Evolutionary conservation across 1,140 invertebrate species (phyloP).

Genomic region (Polypedilum pembai): DNA sequence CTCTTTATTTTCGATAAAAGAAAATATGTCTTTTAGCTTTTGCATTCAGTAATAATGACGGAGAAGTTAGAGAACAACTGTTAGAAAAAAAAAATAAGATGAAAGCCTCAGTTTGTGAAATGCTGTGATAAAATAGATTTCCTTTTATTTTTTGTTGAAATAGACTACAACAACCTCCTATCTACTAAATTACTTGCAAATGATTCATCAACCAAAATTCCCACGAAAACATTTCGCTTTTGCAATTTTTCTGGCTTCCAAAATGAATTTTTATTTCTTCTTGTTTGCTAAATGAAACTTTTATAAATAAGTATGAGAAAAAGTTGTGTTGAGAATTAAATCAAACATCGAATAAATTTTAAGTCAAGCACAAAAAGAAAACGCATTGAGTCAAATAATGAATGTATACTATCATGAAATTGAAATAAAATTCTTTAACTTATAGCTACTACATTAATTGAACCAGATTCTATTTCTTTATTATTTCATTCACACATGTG

Average conservation of each 20-base stretch:
- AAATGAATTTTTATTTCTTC: no score
- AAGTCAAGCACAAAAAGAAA: background rate
- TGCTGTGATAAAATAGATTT: conserved; percentile 18
- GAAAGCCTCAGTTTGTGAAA: background rate
- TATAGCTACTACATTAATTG: background rate
- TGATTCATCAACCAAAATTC: no score
- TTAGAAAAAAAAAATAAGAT: background rate
- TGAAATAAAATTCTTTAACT: conserved; percentile 16
- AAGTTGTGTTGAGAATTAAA: background rate
- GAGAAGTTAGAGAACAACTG: no score
- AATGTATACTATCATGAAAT: conserved; percentile 19
- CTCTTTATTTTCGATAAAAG: background rate
- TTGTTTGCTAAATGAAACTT: no score
- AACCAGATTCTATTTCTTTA: background rate
- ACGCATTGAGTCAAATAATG: conserved; percentile 1
- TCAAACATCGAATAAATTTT: conserved; percentile 7
- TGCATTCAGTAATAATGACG: no score
- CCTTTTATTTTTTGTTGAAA: background rate
- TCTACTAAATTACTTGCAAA: background rate
- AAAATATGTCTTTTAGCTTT: no score
- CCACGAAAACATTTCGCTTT: background rate
- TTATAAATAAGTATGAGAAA: background rate
- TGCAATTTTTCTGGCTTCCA: background rate
- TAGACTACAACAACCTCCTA: background rate
- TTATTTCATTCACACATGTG: background rate